These are phyloP conservation scores for Amiota communis DNA, from an alignment of 2,888 invertebrate species.

Conservation along the genomic window DNA sequence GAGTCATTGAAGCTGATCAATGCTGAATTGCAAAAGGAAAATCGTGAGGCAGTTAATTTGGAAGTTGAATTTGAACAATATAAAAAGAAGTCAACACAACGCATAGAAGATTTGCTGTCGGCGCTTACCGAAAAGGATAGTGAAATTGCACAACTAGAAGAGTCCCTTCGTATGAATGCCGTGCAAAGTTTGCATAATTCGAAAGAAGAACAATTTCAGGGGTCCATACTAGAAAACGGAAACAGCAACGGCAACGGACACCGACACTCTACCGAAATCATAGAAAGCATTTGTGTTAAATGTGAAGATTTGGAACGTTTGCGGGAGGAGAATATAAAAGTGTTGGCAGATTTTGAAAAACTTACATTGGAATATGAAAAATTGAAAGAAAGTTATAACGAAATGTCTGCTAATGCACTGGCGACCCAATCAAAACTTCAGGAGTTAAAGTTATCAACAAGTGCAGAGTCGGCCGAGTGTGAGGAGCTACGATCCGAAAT, in stretches of 20 bases:
- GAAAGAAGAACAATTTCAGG: conserved; percentile 59
- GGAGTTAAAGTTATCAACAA: conserved; percentile 41
- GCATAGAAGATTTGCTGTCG: conserved; percentile 76
- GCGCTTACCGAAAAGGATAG: conserved; percentile 72
- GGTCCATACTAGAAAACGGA: no score
- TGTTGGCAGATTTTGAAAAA: conserved; percentile 44
- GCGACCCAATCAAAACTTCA: conserved; percentile 35
- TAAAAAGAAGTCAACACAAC: conserved; percentile 74
- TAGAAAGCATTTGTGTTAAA: conserved; percentile 51
- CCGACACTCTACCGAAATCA: conserved; percentile 30
- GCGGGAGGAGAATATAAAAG: conserved; percentile 51
- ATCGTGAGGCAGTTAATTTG: conserved; percentile 62
- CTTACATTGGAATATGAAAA: conserved; percentile 45
- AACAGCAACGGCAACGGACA: neutral
- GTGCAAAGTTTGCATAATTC: conserved; percentile 56
- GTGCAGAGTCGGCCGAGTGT: conserved; percentile 47
- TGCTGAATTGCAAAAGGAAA: conserved; percentile 61
- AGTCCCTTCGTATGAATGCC: conserved; percentile 50
- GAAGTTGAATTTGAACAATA: conserved; percentile 76
- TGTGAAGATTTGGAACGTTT: conserved; percentile 59
- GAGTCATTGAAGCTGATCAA: conserved; percentile 53
- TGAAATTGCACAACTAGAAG: conserved; percentile 53
- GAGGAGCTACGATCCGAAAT: conserved; percentile 57
- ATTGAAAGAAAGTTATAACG: conserved; percentile 38
- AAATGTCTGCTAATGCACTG: conserved; percentile 40